Percentiles rank a stretch among this genome's conserved stretches.
These are phyloP conservation scores for Empidonax traillii DNA, from an alignment of 2,113 vertebrate species.

Conservation along the genomic window DNA sequence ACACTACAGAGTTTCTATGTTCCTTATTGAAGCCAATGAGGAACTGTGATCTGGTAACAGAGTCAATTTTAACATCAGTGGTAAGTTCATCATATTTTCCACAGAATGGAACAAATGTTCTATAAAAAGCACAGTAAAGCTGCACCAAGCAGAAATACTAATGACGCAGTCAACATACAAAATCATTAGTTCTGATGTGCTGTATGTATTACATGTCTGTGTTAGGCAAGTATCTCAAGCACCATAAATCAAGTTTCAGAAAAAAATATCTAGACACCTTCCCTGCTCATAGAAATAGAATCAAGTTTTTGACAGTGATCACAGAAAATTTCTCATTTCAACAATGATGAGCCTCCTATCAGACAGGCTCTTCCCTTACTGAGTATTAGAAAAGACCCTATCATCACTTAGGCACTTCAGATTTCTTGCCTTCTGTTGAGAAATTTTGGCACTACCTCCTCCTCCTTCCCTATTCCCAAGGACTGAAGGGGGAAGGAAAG, in stretches of 20 bases:
- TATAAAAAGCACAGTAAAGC: not conserved
- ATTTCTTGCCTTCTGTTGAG: not conserved
- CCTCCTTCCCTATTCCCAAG: not conserved
- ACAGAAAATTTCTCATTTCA: not conserved
- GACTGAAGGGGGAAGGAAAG: not conserved
- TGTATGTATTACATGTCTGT: not conserved
- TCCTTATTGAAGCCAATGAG: not conserved
- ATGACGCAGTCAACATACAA: not conserved
- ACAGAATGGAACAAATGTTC: not conserved
- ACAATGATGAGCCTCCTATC: fast-evolving
- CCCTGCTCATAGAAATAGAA: not conserved
- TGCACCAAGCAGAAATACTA: not conserved
- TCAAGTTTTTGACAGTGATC: not conserved
- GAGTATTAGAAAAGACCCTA: not conserved
- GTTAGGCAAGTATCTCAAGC: not conserved
- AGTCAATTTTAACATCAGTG: not conserved
- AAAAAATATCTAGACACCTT: not conserved
- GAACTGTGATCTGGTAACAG: not conserved
- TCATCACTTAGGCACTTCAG: not conserved
- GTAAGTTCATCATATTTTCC: not conserved
- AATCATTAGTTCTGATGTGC: not conserved
- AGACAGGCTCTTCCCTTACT: not conserved
- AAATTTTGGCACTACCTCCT: not conserved
- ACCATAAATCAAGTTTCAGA: not conserved
- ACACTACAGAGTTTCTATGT: not conserved